Evolutionary conservation across 2,797 vertebrate species (phyloP).

Genomic region (Tragelaphus eurycerus): DNA sequence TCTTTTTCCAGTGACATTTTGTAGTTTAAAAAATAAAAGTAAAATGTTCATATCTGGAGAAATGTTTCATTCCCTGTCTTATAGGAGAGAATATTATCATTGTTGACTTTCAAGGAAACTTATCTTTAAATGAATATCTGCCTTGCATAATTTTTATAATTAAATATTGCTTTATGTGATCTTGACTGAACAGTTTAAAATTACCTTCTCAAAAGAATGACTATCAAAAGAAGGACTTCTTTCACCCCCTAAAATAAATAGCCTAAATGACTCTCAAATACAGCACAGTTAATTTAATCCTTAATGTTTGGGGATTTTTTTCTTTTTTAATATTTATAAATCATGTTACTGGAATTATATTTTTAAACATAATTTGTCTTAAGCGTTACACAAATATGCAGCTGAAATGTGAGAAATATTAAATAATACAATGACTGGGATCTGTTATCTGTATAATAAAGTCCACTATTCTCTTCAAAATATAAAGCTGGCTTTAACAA

Average conservation of each 20-base stretch:
- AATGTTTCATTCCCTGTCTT: background rate
- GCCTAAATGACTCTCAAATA: background rate
- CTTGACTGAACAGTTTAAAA: background rate
- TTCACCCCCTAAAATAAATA: background rate
- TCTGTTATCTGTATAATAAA: background rate
- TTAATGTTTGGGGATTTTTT: background rate
- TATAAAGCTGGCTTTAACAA: background rate
- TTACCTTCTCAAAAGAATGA: background rate
- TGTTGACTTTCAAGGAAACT: background rate
- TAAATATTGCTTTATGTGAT: background rate
- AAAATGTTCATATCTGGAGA: background rate
- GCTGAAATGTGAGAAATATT: background rate
- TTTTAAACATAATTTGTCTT: background rate
- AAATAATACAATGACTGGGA: background rate
- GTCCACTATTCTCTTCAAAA: background rate
- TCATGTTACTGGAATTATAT: background rate
- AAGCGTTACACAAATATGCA: background rate
- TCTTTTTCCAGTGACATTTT: conserved; percentile 61
- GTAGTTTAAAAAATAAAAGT: conserved; percentile 64
- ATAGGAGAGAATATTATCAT: background rate
- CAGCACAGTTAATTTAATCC: background rate
- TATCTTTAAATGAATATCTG: background rate
- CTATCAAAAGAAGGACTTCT: background rate
- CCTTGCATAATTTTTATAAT: background rate
- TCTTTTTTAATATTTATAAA: background rate